These are phyloP conservation scores for Stenodera caucasica DNA, from an alignment of 2,888 invertebrate species.

Conservation along the genomic window DNA sequence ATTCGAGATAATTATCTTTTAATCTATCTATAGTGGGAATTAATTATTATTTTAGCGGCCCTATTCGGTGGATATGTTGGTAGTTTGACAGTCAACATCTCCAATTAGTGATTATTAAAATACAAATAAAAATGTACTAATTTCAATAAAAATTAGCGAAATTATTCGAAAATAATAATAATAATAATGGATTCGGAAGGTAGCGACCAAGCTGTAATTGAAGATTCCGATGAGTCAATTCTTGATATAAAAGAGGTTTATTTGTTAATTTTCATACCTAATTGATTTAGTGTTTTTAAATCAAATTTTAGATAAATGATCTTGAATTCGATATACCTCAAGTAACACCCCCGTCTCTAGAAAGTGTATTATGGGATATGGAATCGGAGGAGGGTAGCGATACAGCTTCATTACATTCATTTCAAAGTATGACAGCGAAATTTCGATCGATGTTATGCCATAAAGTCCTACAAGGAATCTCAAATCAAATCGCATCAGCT, in stretches of 20 bases:
- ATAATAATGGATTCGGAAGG: constrained; percentile 50
- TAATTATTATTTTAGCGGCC: no score
- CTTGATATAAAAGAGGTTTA: constrained; percentile 52
- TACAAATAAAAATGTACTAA: neutral
- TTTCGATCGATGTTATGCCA: constrained; percentile 73
- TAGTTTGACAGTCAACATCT: neutral
- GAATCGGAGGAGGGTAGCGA: constrained; percentile 67
- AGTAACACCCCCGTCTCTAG: constrained; percentile 73
- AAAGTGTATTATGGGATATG: constrained; percentile 78
- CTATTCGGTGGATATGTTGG: neutral
- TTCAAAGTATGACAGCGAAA: constrained; percentile 57
- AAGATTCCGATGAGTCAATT: constrained; percentile 53
- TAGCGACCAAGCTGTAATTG: constrained; percentile 47
- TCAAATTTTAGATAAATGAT: constrained; percentile 71
- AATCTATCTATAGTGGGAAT: no score
- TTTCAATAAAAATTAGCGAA: neutral
- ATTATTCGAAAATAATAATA: neutral
- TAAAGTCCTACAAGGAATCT: constrained; percentile 82
- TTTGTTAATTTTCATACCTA: constrained; percentile 10
- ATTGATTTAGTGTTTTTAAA: neutral
- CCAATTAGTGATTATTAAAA: neutral
- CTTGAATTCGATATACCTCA: constrained; percentile 79
- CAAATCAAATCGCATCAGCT: constrained; percentile 85
- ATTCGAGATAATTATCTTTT: neutral
- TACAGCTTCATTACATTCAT: constrained; percentile 59